These are phyloP conservation scores for Poecilia velifera DNA, from an alignment of 2,797 vertebrate genomes.

Conservation along the genomic window DNA sequence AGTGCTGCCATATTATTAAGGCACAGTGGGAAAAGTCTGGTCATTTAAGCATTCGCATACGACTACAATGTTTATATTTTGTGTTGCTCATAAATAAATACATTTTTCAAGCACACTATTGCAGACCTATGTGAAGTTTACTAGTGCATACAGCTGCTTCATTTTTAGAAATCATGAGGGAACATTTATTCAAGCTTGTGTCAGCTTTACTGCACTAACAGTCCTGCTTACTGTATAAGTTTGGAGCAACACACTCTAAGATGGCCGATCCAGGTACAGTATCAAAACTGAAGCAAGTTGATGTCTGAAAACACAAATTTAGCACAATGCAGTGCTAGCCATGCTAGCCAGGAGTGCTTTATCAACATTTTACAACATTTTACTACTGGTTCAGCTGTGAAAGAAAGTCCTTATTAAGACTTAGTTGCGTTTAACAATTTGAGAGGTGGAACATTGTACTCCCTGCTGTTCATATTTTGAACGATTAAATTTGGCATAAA, in stretches of 20 bases:
- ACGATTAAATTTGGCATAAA: background rate
- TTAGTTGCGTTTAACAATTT: background rate
- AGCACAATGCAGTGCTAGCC: background rate
- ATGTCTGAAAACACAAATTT: background rate
- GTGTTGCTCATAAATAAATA: background rate
- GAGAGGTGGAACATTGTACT: background rate
- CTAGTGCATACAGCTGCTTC: conserved; percentile 1
- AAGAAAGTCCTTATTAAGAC: background rate
- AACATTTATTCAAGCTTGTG: background rate
- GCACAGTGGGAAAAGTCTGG: background rate
- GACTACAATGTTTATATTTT: background rate
- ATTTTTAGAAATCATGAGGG: conserved; percentile 23
- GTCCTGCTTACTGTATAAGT: background rate
- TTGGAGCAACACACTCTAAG: background rate
- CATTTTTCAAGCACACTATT: conserved; percentile 16
- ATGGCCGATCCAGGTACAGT: background rate
- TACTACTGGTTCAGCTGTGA: background rate
- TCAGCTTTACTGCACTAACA: background rate
- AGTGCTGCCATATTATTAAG: background rate
- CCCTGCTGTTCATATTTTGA: background rate
- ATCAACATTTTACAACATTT: background rate
- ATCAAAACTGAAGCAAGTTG: background rate
- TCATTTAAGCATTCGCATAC: background rate
- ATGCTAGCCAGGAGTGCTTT: background rate
- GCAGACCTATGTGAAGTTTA: conserved; percentile 4